phyloP scores from a whole-genome alignment of 2,888 invertebrate genomes.

The Octonoba sinensis region DNA sequence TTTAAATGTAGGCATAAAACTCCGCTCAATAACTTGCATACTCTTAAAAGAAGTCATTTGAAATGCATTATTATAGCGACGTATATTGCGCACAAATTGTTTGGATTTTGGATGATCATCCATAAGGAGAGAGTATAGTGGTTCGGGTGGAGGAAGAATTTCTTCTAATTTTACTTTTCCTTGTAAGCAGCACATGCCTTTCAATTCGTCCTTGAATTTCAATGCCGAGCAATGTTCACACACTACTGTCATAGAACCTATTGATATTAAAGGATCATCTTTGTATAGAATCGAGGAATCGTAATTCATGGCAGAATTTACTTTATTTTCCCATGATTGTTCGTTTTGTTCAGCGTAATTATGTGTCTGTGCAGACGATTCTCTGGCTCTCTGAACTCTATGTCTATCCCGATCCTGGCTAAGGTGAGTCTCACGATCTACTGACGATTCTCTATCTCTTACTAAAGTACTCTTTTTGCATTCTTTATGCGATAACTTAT shows the following conservation, averaged over 20 bases:
- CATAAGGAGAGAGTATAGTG: neutral
- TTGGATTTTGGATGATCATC: neutral
- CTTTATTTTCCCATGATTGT: neutral
- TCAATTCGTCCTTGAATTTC: neutral
- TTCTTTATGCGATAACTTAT: neutral
- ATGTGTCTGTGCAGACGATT: too few relatives aligned
- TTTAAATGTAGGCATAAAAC: too few relatives aligned
- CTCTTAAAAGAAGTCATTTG: conserved; percentile 5
- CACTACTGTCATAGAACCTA: neutral
- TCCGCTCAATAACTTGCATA: too few relatives aligned
- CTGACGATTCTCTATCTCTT: neutral
- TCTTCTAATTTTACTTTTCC: neutral
- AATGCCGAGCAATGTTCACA: neutral
- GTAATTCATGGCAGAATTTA: neutral
- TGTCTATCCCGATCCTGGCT: too few relatives aligned
- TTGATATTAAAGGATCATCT: neutral
- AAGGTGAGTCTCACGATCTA: too few relatives aligned
- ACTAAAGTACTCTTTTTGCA: neutral
- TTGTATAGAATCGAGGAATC: neutral
- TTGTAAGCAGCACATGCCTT: neutral
- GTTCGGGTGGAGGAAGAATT: neutral
- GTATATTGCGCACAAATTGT: neutral
- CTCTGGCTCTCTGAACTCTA: conserved; percentile 1
- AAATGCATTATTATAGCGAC: neutral
- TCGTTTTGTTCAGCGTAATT: too few relatives aligned